Base-by-base conservation (phyloP, 1,140 invertebrate genomes). In the Yoshiicerus persimilis region DNA sequence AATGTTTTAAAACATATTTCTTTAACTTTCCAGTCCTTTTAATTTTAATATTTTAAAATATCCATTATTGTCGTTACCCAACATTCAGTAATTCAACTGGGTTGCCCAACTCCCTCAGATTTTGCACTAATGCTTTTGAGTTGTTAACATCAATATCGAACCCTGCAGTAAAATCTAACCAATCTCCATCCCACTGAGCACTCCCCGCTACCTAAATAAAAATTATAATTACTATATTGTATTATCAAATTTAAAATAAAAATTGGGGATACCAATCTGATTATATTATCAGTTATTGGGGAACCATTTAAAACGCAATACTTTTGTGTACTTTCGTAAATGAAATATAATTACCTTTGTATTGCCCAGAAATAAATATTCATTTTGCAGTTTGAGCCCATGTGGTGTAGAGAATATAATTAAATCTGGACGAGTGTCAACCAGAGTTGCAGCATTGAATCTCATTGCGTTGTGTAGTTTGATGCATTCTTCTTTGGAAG, bases 381-480 rank as follows among this genome's bases (percentile, higher is more conserved):
- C 27, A 56, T 88, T 64, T 10, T 87, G 10, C 1, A 90, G n/a
- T 9, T 32, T 36, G 13, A 87, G 86, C 13, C 89, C 89, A 87
- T 90, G 89, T 27, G 89, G 88, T 5, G 89, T 89, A 0, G 88
- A 87, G 8, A 90, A 83, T 30, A 90, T 88, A 27, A 90, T 87
- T 13, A 90, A 20, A 38, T 90, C 88, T 6, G 89, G 89, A 10
- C 77, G 62, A 10, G 34, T 38, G 10, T 83, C 25, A 3, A 90
- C 47, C 0, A 90, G 62, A 25, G 20, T 23, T 8, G 47, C 56
- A 16, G 88, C 89, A 11, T 56, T 39, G 34, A 36, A n/a, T 36
- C 34, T 6, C 89, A 90, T 90, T 16, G 83, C 88, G 11, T 86
- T 16, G 34, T 90, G 87, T 3, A 90, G 32, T 30, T 83, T 41